A percentile compares a stretch with the other conserved stretches of the same genome.
Conservation (phyloP, 2,797 vertebrate species). For the Perodicticus potto region DNA sequence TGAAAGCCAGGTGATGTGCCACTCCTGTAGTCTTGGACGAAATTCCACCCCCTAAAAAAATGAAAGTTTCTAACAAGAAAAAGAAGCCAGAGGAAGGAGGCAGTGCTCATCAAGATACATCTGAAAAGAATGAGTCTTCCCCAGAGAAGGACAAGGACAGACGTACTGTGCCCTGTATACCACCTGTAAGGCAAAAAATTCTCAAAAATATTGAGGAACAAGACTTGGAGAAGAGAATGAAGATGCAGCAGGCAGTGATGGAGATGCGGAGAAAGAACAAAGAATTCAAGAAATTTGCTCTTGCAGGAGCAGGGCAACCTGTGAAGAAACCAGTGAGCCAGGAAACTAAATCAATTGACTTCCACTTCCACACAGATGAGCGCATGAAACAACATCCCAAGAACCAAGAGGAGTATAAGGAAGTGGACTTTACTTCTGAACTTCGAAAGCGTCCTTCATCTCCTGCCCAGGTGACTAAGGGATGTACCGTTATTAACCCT, state of each 20-base stretch:
- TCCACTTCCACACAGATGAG: conserved; percentile 92
- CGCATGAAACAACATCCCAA: conserved; percentile 88
- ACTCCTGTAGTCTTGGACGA: conserved; percentile 67
- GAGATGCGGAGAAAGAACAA: conserved; percentile 94
- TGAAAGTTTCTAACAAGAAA: conserved; percentile 81
- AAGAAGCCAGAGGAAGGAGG: conserved; percentile 81
- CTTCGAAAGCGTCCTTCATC: conserved; percentile 93
- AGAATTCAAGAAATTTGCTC: conserved; percentile 93
- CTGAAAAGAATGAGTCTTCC: conserved; percentile 69
- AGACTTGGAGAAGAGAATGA: conserved; percentile 93
- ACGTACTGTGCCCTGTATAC: conserved; percentile 63
- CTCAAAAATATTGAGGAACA: conserved; percentile 92
- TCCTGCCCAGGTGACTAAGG: conserved; percentile 89
- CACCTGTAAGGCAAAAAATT: conserved; percentile 82
- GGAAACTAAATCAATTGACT: conserved; percentile 93
- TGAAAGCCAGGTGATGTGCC: conserved; percentile 76
- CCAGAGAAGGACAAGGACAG: conserved; percentile 77
- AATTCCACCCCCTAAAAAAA: conserved; percentile 90
- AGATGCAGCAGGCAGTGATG: conserved; percentile 93
- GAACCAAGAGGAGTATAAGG: conserved; percentile 87
- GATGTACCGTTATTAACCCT: conserved; percentile 93
- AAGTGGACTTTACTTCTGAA: conserved; percentile 90
- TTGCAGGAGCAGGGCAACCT: conserved; percentile 91
- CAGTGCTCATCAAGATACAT: conserved; percentile 22
- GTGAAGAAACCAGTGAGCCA: conserved; percentile 89